These are phyloP conservation scores for Rhynchophorus ferrugineus DNA, from an alignment of 1,140 invertebrate genomes.

Conservation along the genomic window DNA sequence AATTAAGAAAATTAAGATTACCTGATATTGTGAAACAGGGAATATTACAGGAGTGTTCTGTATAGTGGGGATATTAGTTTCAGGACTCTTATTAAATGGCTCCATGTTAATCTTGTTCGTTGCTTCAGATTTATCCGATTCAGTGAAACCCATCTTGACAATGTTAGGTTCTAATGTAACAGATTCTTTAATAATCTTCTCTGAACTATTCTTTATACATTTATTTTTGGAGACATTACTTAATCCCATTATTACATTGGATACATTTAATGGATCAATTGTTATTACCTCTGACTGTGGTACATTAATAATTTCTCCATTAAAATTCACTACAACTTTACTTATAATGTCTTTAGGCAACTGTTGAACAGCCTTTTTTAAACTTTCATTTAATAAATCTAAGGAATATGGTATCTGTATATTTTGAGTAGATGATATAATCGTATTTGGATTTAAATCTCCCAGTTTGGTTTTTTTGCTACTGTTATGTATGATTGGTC, in stretches of 20 bases:
- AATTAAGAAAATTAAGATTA: not conserved
- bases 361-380: conserved; percentile 19
- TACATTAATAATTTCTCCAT: conserved; percentile 36
- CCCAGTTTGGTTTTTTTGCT: not conserved
- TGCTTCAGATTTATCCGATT: conserved; percentile 18
- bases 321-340: conserved; percentile 34
- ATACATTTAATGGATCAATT: not conserved
- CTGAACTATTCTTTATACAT: conserved; percentile 18
- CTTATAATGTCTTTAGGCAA: conserved; percentile 31
- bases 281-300: conserved; percentile 25
- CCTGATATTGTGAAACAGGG: conserved; percentile 15
- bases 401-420: conserved; percentile 23
- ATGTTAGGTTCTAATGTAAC: conserved; percentile 16
- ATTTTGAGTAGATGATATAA: conserved; percentile 6
- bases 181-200: conserved; percentile 12
- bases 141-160: conserved; percentile 33
- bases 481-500: no score
- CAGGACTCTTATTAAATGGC: no score
- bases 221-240: conserved; percentile 21
- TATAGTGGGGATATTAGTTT: not conserved
- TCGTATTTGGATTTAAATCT: conserved; percentile 4
- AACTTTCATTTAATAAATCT: conserved; percentile 17
- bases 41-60: conserved; percentile 15
- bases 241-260: not conserved
- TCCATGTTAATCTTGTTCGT: no score